These are phyloP conservation scores for Loriculus beryllinus DNA, from an alignment of 2,797 vertebrate genomes.

Conservation along the genomic window DNA sequence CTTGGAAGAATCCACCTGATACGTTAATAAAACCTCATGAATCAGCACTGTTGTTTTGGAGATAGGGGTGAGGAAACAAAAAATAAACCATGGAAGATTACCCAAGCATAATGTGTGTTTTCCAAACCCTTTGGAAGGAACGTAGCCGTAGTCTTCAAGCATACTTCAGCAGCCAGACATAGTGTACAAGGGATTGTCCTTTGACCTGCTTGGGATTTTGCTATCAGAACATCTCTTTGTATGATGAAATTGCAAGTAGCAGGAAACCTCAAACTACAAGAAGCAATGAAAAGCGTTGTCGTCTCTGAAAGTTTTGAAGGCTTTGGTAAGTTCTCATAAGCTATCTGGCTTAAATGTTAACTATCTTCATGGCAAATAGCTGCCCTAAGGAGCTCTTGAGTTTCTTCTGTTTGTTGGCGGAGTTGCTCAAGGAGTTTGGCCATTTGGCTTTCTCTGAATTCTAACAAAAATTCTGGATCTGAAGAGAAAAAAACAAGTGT, in stretches of 20 bases:
- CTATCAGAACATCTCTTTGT: neutral
- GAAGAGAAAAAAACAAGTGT: neutral
- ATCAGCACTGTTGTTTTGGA: neutral
- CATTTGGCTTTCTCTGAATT: slow-evolving; percentile 53
- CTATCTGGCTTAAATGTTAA: neutral
- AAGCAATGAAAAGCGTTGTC: neutral
- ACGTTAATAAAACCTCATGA: neutral
- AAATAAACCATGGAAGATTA: neutral
- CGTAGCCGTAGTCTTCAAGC: neutral
- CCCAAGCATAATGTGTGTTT: neutral
- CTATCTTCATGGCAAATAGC: slow-evolving; percentile 32
- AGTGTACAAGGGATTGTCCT: neutral
- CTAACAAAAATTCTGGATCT: slow-evolving; percentile 70
- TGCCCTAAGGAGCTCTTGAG: slow-evolving; percentile 64
- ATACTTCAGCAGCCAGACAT: neutral
- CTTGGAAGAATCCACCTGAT: neutral
- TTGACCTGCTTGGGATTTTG: neutral
- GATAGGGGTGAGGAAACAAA: neutral
- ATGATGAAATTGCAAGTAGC: neutral
- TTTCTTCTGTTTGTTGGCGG: slow-evolving; percentile 69
- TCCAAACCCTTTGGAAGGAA: neutral
- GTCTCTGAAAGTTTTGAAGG: neutral
- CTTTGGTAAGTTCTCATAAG: neutral
- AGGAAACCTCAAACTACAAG: neutral
- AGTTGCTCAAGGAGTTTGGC: slow-evolving; percentile 62